Evolutionary conservation across 2,113 vertebrate species (phyloP).

Genomic region (Syrrhaptes paradoxus): DNA sequence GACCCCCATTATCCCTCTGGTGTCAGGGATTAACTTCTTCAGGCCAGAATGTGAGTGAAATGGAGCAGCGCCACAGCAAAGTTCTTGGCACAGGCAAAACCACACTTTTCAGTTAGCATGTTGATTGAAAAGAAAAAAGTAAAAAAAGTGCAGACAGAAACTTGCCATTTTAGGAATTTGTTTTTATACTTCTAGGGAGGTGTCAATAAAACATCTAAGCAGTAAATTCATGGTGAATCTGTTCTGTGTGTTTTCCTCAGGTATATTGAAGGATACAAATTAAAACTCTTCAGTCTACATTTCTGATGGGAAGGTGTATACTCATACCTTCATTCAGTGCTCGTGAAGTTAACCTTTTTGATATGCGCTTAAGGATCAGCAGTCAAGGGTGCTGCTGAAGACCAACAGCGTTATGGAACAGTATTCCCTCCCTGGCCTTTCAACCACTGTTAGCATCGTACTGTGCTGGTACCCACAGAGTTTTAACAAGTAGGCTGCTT

Average conservation of each 20-base stretch:
- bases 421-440: not conserved
- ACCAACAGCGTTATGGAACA: not conserved
- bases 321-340: not conserved
- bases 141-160: not conserved
- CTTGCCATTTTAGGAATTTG: not conserved
- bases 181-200: not conserved
- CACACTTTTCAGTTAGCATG: not conserved
- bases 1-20: not conserved
- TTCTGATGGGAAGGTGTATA: not conserved
- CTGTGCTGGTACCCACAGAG: not conserved
- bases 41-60: not conserved
- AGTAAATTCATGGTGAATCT: not conserved
- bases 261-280: not conserved
- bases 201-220: not conserved
- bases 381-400: not conserved
- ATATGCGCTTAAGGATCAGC: not conserved
- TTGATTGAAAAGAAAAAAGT: not conserved
- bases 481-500: not conserved
- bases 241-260: not conserved
- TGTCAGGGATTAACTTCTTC: not conserved
- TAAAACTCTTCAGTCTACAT: not conserved
- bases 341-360: not conserved
- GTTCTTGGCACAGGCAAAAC: not conserved
- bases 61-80: not conserved
- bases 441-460: not conserved